Conservation (phyloP, 2,888 invertebrate genomes). For the Caenorhabditis angaria region DNA sequence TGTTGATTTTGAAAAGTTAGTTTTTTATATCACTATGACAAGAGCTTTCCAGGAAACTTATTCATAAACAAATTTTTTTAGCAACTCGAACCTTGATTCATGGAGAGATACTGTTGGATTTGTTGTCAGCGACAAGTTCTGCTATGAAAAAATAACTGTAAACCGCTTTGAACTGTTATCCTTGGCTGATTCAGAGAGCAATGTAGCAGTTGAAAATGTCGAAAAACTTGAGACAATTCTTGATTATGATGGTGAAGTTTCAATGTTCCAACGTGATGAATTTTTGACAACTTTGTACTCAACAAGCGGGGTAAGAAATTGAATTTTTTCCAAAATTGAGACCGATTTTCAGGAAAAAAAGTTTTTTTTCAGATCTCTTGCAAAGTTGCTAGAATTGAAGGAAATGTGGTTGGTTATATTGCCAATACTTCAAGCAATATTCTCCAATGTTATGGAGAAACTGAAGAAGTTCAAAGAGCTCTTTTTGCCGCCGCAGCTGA, state of each 20-base stretch:
- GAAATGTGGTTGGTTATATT: constrained; percentile 62
- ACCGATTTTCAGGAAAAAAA: no score
- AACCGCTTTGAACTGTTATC: constrained; percentile 50
- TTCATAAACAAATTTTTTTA: constrained; percentile 10
- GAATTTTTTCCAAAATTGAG: no score
- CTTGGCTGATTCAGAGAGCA: constrained; percentile 33
- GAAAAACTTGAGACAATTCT: constrained; percentile 45
- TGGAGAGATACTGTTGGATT: constrained; percentile 69
- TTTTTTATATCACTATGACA: background rate
- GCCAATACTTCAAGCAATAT: constrained; percentile 53
- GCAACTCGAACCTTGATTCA: constrained; percentile 36
- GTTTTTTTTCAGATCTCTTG: constrained; percentile 45
- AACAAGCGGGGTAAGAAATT: constrained; percentile 32
- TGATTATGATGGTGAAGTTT: constrained; percentile 53
- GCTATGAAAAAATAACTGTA: constrained; percentile 57
- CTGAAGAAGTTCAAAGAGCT: constrained; percentile 48
- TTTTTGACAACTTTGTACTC: constrained; percentile 45
- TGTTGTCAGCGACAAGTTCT: constrained; percentile 61
- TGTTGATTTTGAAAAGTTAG: constrained; percentile 59
- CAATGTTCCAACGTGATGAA: constrained; percentile 51
- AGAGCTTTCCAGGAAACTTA: no score
- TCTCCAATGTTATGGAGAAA: constrained; percentile 68
- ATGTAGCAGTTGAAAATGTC: constrained; percentile 30
- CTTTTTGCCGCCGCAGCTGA: constrained; percentile 43
- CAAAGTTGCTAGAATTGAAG: constrained; percentile 50